Evolutionary conservation across 2,888 invertebrate genomes (phyloP).

Genomic region (Seira musarum): DNA sequence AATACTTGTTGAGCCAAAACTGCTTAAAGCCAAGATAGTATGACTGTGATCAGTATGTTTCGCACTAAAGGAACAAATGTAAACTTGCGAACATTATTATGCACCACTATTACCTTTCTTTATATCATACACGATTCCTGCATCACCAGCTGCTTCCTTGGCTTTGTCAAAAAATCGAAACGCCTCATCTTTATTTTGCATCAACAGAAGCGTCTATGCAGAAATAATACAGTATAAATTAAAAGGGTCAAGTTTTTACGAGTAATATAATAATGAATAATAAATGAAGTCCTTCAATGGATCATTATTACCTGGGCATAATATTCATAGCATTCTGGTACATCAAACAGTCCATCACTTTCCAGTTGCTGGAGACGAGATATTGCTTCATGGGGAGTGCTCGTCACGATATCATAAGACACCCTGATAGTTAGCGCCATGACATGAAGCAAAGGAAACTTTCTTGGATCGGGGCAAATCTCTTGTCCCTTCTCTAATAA

Average conservation of each 20-base stretch:
- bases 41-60: too few species aligned
- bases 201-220: constrained; percentile 25
- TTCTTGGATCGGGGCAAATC: constrained; percentile 25
- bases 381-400: background rate
- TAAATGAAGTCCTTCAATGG: background rate
- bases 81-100: too few species aligned
- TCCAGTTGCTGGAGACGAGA: constrained; percentile 35
- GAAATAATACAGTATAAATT: too few species aligned
- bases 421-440: constrained; percentile 26
- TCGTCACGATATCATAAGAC: constrained; percentile 7
- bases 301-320: constrained; percentile 40
- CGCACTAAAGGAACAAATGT: too few species aligned
- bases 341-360: constrained; percentile 41
- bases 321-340: constrained; percentile 56
- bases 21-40: too few species aligned
- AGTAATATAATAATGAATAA: background rate
- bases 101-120: constrained; percentile 33
- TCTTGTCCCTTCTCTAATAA: constrained; percentile 45
- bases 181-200: background rate
- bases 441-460: constrained; percentile 37
- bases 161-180: constrained; percentile 28
- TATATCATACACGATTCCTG: constrained; percentile 25
- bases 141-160: constrained; percentile 14
- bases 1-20: constrained; percentile 26
- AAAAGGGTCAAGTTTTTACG: background rate